phyloP scores from a whole-genome alignment of 1,140 invertebrate species.

The Alviniconcha marisindica region DNA sequence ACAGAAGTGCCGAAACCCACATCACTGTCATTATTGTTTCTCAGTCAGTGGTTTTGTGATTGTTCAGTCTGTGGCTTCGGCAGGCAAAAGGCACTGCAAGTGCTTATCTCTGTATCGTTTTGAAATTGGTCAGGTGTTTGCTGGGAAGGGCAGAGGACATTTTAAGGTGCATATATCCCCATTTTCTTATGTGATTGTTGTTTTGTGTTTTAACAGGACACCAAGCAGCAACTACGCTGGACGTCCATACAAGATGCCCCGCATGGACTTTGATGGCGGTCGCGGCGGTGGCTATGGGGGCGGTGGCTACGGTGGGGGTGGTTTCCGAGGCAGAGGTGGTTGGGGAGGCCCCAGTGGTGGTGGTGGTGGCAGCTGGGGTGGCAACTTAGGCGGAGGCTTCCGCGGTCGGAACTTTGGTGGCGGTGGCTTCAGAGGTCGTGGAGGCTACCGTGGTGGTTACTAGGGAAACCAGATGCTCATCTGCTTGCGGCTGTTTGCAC shows the following conservation, averaged over 20 bases:
- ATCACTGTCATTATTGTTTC: too few species aligned
- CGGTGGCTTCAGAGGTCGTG: not conserved
- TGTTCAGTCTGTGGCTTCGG: too few species aligned
- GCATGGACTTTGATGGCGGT: constrained; percentile 19
- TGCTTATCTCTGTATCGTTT: too few species aligned
- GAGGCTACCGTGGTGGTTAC: not conserved
- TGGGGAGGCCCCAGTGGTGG: constrained; percentile 21
- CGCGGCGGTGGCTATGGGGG: constrained; percentile 23
- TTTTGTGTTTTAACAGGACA: not conserved
- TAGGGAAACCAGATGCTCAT: too few species aligned
- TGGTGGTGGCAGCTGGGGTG: not conserved
- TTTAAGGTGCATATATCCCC: too few species aligned
- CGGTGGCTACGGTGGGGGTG: not conserved
- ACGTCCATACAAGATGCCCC: constrained; percentile 30
- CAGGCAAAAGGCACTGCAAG: too few species aligned
- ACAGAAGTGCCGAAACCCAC: too few species aligned
- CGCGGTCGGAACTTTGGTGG: not conserved
- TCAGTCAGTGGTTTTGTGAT: too few species aligned
- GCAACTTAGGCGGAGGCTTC: too few species aligned
- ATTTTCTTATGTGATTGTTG: not conserved
- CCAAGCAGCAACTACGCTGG: constrained; percentile 10
- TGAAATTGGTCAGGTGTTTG: too few species aligned
- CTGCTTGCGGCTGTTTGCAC: too few species aligned
- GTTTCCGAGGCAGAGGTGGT: constrained; percentile 12
- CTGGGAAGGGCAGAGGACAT: too few species aligned